These are phyloP conservation scores for Euproctis similis DNA, from an alignment of 2,888 invertebrate genomes.

Conservation along the genomic window DNA sequence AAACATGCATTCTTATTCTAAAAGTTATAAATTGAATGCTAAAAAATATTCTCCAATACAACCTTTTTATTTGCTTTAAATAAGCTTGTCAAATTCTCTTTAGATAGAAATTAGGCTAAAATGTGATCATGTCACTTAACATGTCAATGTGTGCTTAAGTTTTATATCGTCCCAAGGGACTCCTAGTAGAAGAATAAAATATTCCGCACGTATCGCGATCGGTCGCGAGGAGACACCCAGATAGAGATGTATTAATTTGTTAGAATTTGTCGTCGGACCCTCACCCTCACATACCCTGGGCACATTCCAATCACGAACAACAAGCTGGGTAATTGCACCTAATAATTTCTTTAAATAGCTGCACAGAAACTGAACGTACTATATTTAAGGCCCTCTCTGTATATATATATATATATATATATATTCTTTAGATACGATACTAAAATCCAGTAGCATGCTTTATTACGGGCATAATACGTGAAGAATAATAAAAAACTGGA, in stretches of 20 bases:
- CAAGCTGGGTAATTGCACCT: slow-evolving; percentile 73
- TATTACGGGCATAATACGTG: slow-evolving; percentile 32
- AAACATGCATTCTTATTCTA: no score
- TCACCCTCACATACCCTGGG: slow-evolving; percentile 39
- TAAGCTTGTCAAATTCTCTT: no score
- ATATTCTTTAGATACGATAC: slow-evolving; percentile 16
- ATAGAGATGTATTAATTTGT: slow-evolving; percentile 76
- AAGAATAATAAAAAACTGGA: slow-evolving; percentile 38
- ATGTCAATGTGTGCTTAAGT: slow-evolving; percentile 26
- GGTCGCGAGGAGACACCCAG: slow-evolving; percentile 50
- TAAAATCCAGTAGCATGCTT: slow-evolving; percentile 22
- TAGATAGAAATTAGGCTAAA: slow-evolving; percentile 5
- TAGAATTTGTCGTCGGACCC: slow-evolving; percentile 73
- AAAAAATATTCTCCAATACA: no score
- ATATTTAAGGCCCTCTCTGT: slow-evolving; percentile 7
- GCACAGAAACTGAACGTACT: slow-evolving; percentile 25
- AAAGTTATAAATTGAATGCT: no score
- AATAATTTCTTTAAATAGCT: slow-evolving; percentile 73
- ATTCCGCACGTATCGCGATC: slow-evolving; percentile 64
- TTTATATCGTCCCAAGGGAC: slow-evolving; percentile 39
- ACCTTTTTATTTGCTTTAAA: no score
- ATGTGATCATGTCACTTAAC: slow-evolving; percentile 14
- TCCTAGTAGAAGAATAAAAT: slow-evolving; percentile 56
- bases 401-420: no score
- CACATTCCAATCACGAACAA: slow-evolving; percentile 74